Conservation (phyloP, 2,113 vertebrate species). For the Hirundichthys speculiger region DNA sequence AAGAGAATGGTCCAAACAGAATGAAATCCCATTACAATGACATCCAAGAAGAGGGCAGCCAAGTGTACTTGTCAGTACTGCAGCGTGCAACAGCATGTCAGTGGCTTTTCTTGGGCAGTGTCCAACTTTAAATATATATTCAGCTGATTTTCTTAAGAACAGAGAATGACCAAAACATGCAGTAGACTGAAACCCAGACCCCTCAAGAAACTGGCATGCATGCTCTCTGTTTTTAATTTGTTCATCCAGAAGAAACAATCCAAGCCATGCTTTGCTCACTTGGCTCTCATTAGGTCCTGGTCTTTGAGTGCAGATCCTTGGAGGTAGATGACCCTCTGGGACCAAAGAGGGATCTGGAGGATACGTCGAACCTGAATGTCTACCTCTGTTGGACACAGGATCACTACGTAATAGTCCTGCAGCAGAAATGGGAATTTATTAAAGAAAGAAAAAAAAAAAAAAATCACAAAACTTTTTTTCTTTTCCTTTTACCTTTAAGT, state of each 20-base stretch:
- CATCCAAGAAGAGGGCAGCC: constrained; percentile 27
- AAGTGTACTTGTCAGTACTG: constrained; percentile 17
- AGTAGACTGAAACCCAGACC: not conserved
- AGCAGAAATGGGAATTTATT: constrained; percentile 15
- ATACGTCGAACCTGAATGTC: constrained; percentile 95
- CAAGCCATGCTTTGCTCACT: constrained; percentile 81
- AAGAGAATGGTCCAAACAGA: constrained; percentile 1
- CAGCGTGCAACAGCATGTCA: constrained; percentile 4
- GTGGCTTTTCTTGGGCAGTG: not conserved
- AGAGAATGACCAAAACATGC: not conserved
- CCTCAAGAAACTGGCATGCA: too few relatives aligned
- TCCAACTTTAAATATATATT: constrained; percentile 1
- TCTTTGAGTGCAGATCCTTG: constrained; percentile 98
- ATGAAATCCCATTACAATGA: constrained; percentile 41
- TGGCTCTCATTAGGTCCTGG: constrained; percentile 98
- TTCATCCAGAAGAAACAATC: too few relatives aligned
- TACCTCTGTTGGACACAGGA: constrained; percentile 96
- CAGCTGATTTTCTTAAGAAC: too few relatives aligned
- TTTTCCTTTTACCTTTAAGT: too few relatives aligned
- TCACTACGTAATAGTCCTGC: constrained; percentile 98
- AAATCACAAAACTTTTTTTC: too few relatives aligned
- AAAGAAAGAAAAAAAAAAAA: too few relatives aligned
- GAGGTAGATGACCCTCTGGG: constrained; percentile 97
- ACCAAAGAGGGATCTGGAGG: constrained; percentile 97
- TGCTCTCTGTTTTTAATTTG: too few relatives aligned